Conservation (phyloP, 2,797 vertebrate species). For the Paramormyrops hopkinsi region DNA sequence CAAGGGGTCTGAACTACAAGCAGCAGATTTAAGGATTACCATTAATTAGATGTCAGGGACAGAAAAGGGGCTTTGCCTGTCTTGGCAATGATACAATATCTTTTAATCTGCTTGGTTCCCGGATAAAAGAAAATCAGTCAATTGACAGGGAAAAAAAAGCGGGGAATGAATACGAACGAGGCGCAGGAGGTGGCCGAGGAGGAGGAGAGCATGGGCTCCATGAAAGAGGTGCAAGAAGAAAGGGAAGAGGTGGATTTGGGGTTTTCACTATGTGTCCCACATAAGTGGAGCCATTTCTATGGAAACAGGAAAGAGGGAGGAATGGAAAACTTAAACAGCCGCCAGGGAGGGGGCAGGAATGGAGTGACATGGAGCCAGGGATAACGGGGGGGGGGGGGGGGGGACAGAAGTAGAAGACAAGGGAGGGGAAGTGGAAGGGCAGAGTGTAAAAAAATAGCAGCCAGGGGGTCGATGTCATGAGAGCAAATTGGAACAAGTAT, state of each 20-base stretch:
- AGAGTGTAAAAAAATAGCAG: slow-evolving; percentile 15
- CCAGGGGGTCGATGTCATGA: slow-evolving; percentile 6
- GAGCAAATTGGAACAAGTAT: not conserved
- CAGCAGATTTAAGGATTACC: slow-evolving; percentile 83
- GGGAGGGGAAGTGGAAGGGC: slow-evolving; percentile 49
- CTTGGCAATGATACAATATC: slow-evolving; percentile 79
- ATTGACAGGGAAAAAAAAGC: slow-evolving; percentile 62
- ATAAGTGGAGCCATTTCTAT: slow-evolving; percentile 36
- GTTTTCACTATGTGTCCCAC: not conserved
- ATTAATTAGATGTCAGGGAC: slow-evolving; percentile 77
- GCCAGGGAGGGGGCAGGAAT: slow-evolving; percentile 37
- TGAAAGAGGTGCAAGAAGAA: not conserved
- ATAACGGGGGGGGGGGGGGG: slow-evolving; percentile 46
- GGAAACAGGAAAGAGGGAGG: slow-evolving; percentile 40
- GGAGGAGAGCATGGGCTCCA: slow-evolving; percentile 32
- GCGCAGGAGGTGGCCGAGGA: slow-evolving; percentile 43
- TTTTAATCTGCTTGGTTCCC: slow-evolving; percentile 70
- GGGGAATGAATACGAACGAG: slow-evolving; percentile 49
- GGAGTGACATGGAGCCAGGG: slow-evolving; percentile 44
- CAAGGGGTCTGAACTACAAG: slow-evolving; percentile 61
- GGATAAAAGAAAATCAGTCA: slow-evolving; percentile 74
- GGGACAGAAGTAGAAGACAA: slow-evolving; percentile 38
- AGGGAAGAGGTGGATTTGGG: not conserved
- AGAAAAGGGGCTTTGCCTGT: slow-evolving; percentile 69
- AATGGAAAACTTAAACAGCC: slow-evolving; percentile 45